Evolutionary conservation across 2,113 vertebrate species (phyloP).

Genomic region (Nannospalax galili): DNA sequence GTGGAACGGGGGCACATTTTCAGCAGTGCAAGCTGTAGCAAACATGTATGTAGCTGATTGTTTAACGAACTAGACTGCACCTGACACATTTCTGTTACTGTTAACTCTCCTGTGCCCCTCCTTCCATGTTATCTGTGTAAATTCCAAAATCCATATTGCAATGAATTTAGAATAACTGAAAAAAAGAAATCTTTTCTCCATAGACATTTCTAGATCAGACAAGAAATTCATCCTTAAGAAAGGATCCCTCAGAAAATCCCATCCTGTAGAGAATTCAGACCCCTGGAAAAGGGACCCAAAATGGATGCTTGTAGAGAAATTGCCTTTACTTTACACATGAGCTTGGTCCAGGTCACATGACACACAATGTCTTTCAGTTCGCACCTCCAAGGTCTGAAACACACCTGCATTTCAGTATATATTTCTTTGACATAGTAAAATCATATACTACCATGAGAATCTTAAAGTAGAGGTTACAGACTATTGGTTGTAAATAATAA

Average conservation of each 20-base stretch:
- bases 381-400: not conserved
- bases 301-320: not conserved
- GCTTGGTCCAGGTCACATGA: not conserved
- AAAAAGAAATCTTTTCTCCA: not conserved
- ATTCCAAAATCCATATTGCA: not conserved
- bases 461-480: conserved; percentile 30
- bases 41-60: not conserved
- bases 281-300: not conserved
- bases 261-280: rapidly evolving
- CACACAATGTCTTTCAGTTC: not conserved
- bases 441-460: not conserved
- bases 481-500: conserved; percentile 2
- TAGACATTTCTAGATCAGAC: rapidly evolving
- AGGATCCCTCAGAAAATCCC: not conserved
- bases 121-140: not conserved
- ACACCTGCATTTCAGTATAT: not conserved
- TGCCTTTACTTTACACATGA: not conserved
- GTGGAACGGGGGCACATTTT: not conserved
- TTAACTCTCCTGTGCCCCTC: not conserved
- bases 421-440: conserved; percentile 17
- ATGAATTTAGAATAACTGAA: not conserved
- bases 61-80: not conserved
- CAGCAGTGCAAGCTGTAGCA: not conserved
- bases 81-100: not conserved
- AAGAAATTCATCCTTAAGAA: not conserved